phyloP scores from a whole-genome alignment of 2,888 invertebrate species.

The Orchestes rusci region DNA sequence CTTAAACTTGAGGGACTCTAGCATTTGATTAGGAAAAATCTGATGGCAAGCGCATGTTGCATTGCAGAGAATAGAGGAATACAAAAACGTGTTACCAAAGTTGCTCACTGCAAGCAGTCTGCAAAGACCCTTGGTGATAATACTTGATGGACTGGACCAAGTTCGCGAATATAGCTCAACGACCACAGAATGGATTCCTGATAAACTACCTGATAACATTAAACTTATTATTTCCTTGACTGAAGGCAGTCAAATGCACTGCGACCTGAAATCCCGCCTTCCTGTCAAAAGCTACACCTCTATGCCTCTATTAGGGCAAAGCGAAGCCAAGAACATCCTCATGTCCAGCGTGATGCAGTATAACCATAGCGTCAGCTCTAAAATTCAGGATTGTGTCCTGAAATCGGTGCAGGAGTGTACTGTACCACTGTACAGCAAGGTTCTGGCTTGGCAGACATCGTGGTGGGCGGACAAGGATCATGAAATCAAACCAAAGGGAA shows the following conservation, averaged over 20 bases:
- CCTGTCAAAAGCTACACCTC: constrained; percentile 39
- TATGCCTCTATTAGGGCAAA: constrained; percentile 48
- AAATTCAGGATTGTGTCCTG: constrained; percentile 50
- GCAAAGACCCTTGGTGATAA: constrained; percentile 57
- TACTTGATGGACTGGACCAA: constrained; percentile 72
- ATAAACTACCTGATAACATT: constrained; percentile 62
- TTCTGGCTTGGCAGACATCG: constrained; percentile 55
- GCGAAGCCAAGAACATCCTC: constrained; percentile 48
- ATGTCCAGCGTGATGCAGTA: constrained; percentile 52
- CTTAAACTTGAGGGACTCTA: no score
- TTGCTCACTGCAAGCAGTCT: constrained; percentile 50
- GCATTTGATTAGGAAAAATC: no score
- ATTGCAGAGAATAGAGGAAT: constrained; percentile 71
- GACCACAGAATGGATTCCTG: constrained; percentile 69
- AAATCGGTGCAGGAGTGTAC: constrained; percentile 59
- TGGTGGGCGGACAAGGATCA: constrained; percentile 54
- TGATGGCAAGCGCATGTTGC: no score
- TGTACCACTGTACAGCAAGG: constrained; percentile 62
- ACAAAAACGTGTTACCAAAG: constrained; percentile 54
- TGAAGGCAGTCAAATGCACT: constrained; percentile 45
- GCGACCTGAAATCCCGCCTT: constrained; percentile 39
- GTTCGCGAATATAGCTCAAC: constrained; percentile 51
- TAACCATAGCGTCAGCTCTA: constrained; percentile 55
- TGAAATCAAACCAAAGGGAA: constrained; percentile 49
- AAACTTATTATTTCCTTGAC: constrained; percentile 70